These are phyloP conservation scores for Ferdinandea cuprea DNA, from an alignment of 2,888 invertebrate species.

Conservation along the genomic window DNA sequence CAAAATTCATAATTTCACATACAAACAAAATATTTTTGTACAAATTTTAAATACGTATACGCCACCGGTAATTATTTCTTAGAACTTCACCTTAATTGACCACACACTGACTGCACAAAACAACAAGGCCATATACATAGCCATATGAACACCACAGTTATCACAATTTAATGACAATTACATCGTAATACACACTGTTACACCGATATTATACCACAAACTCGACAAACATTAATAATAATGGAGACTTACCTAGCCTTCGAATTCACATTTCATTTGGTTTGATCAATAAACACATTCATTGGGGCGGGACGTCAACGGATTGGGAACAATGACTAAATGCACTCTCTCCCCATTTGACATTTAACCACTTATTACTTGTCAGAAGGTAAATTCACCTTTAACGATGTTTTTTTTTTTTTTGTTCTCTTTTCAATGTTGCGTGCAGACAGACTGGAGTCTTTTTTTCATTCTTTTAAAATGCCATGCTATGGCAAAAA, in stretches of 20 bases:
- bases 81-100: neutral
- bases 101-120: neutral
- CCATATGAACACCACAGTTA: neutral
- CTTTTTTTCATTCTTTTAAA: neutral
- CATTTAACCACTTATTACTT: constrained; percentile 31
- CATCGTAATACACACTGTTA: neutral
- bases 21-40: too few species aligned
- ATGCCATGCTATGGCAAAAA: neutral
- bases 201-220: too few species aligned
- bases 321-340: neutral
- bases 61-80: neutral
- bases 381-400: constrained; percentile 23
- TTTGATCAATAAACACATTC: constrained; percentile 1
- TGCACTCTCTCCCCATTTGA: constrained; percentile 17
- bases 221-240: neutral
- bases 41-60: constrained; percentile 3
- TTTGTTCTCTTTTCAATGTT: constrained; percentile 2
- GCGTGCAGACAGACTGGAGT: constrained; percentile 62
- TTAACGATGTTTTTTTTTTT: neutral
- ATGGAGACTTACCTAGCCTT: neutral
- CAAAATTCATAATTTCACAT: too few species aligned
- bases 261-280: neutral
- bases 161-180: constrained; percentile 4
- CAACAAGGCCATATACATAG: neutral
- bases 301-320: neutral